phyloP scores from a whole-genome alignment of 92 coral and sea anemone species.

The Porites lobata region DNA sequence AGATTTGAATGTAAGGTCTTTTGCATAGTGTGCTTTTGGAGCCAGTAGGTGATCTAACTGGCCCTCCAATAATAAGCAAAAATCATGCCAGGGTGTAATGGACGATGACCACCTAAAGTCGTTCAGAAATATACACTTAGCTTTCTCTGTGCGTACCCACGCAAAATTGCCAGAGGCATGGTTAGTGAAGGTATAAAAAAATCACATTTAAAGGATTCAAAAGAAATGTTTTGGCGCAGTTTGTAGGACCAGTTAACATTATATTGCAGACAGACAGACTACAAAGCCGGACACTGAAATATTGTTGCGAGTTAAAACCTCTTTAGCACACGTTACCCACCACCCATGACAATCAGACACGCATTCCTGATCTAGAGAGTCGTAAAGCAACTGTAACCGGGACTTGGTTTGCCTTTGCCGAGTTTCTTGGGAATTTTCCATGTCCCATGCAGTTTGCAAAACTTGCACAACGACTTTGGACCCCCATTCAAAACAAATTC shows the following conservation, averaged over 20 bases:
- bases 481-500: conserved; percentile 68
- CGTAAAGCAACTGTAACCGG: conserved; percentile 53
- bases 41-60: conserved; percentile 33
- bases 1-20: conserved; percentile 40
- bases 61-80: too few relatives aligned
- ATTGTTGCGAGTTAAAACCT: conserved; percentile 47
- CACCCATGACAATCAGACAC: conserved; percentile 40
- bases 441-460: conserved; percentile 57
- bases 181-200: conserved; percentile 45
- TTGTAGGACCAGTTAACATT: conserved; percentile 68
- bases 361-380: conserved; percentile 31
- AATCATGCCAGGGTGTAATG: too few relatives aligned
- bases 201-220: conserved; percentile 46
- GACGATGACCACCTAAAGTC: too few relatives aligned
- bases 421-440: conserved; percentile 44
- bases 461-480: conserved; percentile 55
- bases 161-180: too few relatives aligned
- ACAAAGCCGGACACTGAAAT: conserved; percentile 6
- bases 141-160: too few relatives aligned
- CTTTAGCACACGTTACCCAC: conserved; percentile 63
- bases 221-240: conserved; percentile 63
- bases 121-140: too few relatives aligned
- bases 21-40: conserved; percentile 66
- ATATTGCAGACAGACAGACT: conserved; percentile 36
- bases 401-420: conserved; percentile 41